Evolutionary conservation across 2,888 invertebrate genomes (phyloP), one percentile per base, ranked within the genome.

Genomic region (Cerastis leucographa): DNA sequence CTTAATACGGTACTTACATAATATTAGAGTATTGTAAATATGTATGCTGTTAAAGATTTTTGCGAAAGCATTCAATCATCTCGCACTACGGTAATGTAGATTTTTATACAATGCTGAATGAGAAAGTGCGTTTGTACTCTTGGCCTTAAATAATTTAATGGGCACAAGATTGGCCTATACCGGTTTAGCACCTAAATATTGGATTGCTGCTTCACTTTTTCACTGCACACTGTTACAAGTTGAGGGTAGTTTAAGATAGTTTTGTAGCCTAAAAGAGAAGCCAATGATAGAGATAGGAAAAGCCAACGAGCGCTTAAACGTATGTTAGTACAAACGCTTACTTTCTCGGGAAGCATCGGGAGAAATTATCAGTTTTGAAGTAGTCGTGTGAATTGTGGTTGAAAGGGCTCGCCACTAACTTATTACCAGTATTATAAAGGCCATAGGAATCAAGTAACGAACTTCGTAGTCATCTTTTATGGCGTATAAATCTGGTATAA

Each of bases 11-110:
- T 80, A 85, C 19, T 29, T 61, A 35, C 66, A 83, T 85, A 85
- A 84, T 81, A 71, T 81, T 85, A 84, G 71, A 81, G 42, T 77
- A 84, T 77, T 85, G 83, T 89, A 85, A 87, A 88, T 84, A 89
- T 87, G 78, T 84, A 86, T 78, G 88, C 87, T 89, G 89, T 90
- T 90, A 74, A 87, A 88, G 76, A 78, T 83, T 87, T 83, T 81
- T 84, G 86, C 76, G 81, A 68, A 79, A 77, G 65, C 74, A 79
- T 73, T 78, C 79, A 78, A 68, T 74, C 67, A 70, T 80, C 79
- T 74, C 85, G 85, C 85, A 85, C 85, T 84, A 86, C 78, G 74
- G 62, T 74, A 73, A 42, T 70, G 78, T 85, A 83, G 85, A 80
- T 86, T 84, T 84, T 86, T 86, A 86, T 84, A 84, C 69, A 76